Evolutionary conservation across 2,888 invertebrate species (phyloP).

Genomic region (Abscondita cerata): DNA sequence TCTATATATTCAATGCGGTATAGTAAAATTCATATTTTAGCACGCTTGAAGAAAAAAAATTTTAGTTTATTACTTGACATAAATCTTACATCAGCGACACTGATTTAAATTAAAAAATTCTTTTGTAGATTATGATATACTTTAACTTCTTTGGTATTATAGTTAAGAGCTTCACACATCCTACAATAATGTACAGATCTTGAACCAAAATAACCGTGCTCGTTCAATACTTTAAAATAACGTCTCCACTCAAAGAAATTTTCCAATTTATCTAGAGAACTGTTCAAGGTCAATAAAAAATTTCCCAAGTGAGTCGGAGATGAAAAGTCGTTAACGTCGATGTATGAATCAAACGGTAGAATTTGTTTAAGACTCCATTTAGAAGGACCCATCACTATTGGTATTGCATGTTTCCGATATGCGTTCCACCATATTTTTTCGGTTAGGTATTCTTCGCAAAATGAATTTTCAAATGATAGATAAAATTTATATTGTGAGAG

Average conservation of each 20-base stretch:
- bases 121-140: slow-evolving; percentile 57
- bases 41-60: no score
- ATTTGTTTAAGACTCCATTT: slow-evolving; percentile 58
- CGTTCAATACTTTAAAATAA: slow-evolving; percentile 65
- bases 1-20: no score
- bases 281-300: slow-evolving; percentile 61
- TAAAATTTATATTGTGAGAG: slow-evolving; percentile 71
- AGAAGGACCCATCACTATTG: slow-evolving; percentile 70
- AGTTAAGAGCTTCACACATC: slow-evolving; percentile 72
- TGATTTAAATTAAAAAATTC: no score
- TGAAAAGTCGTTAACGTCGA: slow-evolving; percentile 66
- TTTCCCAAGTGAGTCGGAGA: slow-evolving; percentile 61
- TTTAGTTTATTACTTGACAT: no score
- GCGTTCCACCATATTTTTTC: slow-evolving; percentile 75
- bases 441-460: slow-evolving; percentile 73
- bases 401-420: slow-evolving; percentile 67
- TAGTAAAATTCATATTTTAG: no score
- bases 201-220: slow-evolving; percentile 72
- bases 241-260: slow-evolving; percentile 68
- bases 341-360: slow-evolving; percentile 69
- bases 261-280: slow-evolving; percentile 55
- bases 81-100: no score
- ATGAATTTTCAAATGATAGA: slow-evolving; percentile 73
- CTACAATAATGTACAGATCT: slow-evolving; percentile 68
- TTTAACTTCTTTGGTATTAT: slow-evolving; percentile 59